These are phyloP conservation scores for Pitangus sulphuratus DNA, from an alignment of 2,797 vertebrate species.

Conservation along the genomic window DNA sequence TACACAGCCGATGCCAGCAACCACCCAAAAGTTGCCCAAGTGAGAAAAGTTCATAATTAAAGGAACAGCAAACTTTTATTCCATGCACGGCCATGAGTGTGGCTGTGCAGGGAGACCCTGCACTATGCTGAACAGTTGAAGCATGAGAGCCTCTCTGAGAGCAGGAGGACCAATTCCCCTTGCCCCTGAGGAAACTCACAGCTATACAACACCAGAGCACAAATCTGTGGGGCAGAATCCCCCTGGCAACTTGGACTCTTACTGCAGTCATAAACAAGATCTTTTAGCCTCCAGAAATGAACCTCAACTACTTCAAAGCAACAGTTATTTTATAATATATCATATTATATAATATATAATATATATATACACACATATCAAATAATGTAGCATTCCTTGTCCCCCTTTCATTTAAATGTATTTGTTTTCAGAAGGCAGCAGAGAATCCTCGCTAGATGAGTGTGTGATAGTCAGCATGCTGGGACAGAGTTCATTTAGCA, in stretches of 20 bases:
- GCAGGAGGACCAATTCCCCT: background rate
- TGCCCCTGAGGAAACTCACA: background rate
- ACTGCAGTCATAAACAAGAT: background rate
- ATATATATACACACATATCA: too few relatives aligned
- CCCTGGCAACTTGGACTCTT: background rate
- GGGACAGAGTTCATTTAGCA: background rate
- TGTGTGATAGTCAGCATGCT: background rate
- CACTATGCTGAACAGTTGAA: background rate
- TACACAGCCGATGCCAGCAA: rapidly evolving
- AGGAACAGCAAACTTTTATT: background rate
- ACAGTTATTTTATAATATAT: background rate
- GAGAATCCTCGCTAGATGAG: background rate
- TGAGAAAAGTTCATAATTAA: background rate
- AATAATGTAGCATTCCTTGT: background rate
- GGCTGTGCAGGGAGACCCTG: background rate
- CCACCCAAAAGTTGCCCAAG: background rate
- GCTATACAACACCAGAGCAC: background rate
- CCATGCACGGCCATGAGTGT: rapidly evolving
- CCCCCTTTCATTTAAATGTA: background rate
- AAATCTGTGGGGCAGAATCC: background rate
- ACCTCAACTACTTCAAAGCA: background rate
- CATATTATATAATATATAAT: too few relatives aligned
- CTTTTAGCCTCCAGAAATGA: background rate
- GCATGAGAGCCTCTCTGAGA: background rate
- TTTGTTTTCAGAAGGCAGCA: background rate